Conservation (phyloP, 2,797 vertebrate genomes). For the Lerista edwardsae region DNA sequence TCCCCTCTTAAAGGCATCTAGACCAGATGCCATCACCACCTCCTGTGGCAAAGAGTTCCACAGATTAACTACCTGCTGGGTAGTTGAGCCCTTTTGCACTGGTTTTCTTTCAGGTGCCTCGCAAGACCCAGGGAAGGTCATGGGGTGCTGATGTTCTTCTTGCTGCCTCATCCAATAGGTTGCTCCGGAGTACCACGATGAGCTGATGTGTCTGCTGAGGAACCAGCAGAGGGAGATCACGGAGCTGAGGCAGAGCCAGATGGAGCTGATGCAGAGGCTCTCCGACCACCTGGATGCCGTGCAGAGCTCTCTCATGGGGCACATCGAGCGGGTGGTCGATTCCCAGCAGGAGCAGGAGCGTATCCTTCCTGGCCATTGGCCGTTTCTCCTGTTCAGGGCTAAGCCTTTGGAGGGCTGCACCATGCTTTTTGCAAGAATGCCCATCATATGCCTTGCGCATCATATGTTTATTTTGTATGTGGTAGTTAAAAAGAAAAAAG, state of each 20-base stretch:
- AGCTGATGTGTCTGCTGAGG: slow-evolving; percentile 88
- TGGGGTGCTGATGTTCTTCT: background rate
- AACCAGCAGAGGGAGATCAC: slow-evolving; percentile 91
- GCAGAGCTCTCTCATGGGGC: slow-evolving; percentile 89
- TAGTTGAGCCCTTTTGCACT: background rate
- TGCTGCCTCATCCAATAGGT: slow-evolving; percentile 61
- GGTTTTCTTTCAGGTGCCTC: background rate
- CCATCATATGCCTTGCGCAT: background rate
- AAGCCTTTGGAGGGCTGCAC: background rate
- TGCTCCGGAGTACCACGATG: slow-evolving; percentile 85
- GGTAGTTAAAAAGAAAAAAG: too few species aligned
- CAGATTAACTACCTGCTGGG: too few species aligned
- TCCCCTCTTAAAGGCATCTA: too few species aligned
- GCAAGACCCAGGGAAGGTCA: background rate
- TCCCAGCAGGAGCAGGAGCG: slow-evolving; percentile 92
- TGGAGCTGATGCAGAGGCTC: slow-evolving; percentile 87
- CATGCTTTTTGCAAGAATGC: background rate
- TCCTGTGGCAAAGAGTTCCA: too few species aligned
- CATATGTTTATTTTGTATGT: background rate
- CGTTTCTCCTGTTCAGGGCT: background rate
- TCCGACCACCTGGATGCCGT: slow-evolving; percentile 82
- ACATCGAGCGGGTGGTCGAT: slow-evolving; percentile 86
- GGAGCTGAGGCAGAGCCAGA: slow-evolving; percentile 87
- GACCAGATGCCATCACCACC: too few species aligned
- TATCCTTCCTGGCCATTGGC: slow-evolving; percentile 82